phyloP scores from a whole-genome alignment of 2,888 invertebrate genomes.

The Mesoligia furuncula region DNA sequence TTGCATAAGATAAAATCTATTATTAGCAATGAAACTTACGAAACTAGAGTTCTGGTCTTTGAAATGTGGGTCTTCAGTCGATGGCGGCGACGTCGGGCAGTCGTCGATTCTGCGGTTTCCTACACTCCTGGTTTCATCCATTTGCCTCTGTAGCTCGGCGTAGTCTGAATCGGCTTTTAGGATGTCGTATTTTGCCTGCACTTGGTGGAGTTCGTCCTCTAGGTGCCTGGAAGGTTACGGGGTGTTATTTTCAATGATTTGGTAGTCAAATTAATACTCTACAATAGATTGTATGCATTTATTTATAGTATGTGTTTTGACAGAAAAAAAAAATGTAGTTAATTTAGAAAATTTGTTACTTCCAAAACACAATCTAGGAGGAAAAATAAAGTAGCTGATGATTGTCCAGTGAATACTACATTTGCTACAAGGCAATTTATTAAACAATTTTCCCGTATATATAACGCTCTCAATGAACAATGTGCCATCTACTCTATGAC shows the following conservation, averaged over 20 bases:
- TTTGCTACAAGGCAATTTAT: no score
- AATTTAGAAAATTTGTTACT: not conserved
- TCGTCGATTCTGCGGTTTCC: slow-evolving; percentile 38
- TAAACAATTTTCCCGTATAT: no score
- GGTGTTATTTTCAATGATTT: slow-evolving; percentile 4
- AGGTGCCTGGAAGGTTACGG: slow-evolving; percentile 62
- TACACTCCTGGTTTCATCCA: slow-evolving; percentile 12
- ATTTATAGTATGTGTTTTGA: no score
- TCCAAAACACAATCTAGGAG: no score
- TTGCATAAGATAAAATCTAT: not conserved
- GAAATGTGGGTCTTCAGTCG: slow-evolving; percentile 50
- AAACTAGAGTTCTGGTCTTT: slow-evolving; percentile 67
- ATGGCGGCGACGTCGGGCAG: slow-evolving; percentile 6
- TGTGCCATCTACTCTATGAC: no score
- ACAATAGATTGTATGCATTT: not conserved
- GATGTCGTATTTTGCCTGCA: slow-evolving; percentile 66
- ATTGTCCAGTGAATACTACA: no score
- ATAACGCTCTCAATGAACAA: no score
- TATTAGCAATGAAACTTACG: slow-evolving; percentile 68
- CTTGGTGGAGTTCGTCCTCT: slow-evolving; percentile 67
- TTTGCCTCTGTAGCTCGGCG: slow-evolving; percentile 45
- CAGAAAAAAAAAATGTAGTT: not conserved
- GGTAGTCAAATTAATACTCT: not conserved
- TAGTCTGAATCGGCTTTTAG: slow-evolving; percentile 71
- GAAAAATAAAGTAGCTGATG: no score